Percentiles rank a stretch among this genome's conserved stretches.
phyloP scores from a whole-genome alignment of 2,113 vertebrate species.

The Mobula birostris region DNA sequence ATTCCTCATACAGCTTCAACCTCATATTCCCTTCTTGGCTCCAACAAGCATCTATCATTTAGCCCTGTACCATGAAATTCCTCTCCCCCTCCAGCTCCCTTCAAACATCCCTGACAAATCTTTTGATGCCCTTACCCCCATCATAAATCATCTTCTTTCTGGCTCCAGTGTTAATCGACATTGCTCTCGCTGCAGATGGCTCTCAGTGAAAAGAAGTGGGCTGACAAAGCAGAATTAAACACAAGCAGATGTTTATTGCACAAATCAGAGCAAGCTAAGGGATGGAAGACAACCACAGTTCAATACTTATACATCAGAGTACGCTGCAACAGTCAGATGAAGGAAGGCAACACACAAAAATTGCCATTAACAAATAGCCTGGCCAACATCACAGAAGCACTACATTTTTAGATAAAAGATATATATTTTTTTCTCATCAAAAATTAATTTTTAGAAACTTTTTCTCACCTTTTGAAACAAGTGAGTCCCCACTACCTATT shows the following conservation, averaged over 20 bases:
- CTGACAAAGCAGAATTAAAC: not conserved
- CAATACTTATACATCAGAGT: not conserved
- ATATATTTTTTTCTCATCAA: constrained; percentile 4
- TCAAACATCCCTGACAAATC: not conserved
- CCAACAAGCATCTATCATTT: not conserved
- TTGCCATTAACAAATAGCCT: not conserved
- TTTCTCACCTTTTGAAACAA: not conserved
- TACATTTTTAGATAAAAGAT: constrained; percentile 1
- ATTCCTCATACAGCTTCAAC: not conserved
- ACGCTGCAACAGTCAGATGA: too few relatives aligned
- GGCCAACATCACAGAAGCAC: not conserved
- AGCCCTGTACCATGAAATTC: not conserved
- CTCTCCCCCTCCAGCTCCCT: not conserved
- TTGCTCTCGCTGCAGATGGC: not conserved
- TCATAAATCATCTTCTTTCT: not conserved
- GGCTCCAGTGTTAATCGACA: not conserved
- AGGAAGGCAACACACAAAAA: not conserved
- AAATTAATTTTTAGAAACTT: constrained; percentile 26
- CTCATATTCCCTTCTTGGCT: not conserved
- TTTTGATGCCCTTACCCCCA: not conserved
- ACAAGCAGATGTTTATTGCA: constrained; percentile 27
- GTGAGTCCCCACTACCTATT: not conserved
- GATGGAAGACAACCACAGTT: not conserved
- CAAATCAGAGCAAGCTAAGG: not conserved
- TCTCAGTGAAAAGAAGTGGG: not conserved